Evolutionary conservation across 2,888 invertebrate genomes (phyloP), one percentile per base, ranked within the genome.

Genomic region (Ichneumoninae sp.): DNA sequence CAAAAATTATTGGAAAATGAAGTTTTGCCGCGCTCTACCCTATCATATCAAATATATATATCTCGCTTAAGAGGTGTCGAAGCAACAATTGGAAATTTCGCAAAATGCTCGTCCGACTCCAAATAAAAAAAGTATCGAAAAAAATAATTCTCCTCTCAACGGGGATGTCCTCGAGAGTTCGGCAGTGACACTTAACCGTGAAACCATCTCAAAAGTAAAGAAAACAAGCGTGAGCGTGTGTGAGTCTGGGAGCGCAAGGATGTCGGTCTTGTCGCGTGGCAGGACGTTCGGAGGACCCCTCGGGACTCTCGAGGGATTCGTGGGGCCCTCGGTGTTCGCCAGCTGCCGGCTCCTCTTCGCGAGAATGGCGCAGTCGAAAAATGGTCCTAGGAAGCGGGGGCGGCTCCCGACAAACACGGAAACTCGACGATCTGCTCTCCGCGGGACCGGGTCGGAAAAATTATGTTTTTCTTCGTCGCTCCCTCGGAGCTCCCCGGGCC

Each of bases 381-480:
- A 78, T 72, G 40, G 60, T 44, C 19, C 66, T 16, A 72, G 52
- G 47, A 65, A 54, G 68, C 80, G 52, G 57, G 52, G 40, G 68
- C 80, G 62, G 33, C 50, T 65, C 66, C 71, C 77, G 70, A 81
- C 77, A 85, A 87, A 84, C 83, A 86, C 86, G 85, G 83, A 85
- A 87, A 86, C 80, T 86, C 85, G 77, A 78, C 83, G 79, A 69
- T 62, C n/a, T 65, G 52, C 65, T 16, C 30, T 54, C 79, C 19
- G 33, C 54, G 6, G 19, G 16, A 8, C 33, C 10, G 30, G 16
- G 26, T 22, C 16, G 19, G 57, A 69, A 80, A 68, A 62, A 57
- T 19, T 66, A 52, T 40, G 62, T 75, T 76, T 72, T 47, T 47
- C 44, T 47, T 4, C 13, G 44, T 47, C 44, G 44, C 68, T 6